Evolutionary conservation across 2,113 vertebrate species (phyloP), one percentile per base, ranked within the genome.

Genomic region (Grallaria varia): DNA sequence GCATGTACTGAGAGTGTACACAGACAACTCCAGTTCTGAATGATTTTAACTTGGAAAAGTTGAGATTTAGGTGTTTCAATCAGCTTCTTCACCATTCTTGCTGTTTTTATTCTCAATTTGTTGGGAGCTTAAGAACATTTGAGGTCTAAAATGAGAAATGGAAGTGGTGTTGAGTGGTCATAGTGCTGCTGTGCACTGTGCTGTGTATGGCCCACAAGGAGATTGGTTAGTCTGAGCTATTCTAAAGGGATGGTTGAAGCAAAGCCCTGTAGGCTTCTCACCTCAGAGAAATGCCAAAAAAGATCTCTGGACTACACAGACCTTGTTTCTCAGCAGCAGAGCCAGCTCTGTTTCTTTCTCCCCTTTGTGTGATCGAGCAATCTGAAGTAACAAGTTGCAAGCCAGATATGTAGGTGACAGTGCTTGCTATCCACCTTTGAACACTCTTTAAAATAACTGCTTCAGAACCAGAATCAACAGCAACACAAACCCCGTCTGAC

Each of bases 141-240:
- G n/a, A 33, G 6, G 2, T 81, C 25, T 50, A 55, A 64, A 63
- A 17, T 42, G 14, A 18, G 4, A 7, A 25, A 8, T 19, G 37
- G 33, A 14, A 42, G 15, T 2, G 3, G 42, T 53, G 45, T 33
- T 55, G 79, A 40, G 37, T 14, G 16, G 24, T 10, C 52, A 3
- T 6, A 27, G 25, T 3, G 9, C 20, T 72, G 67, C 33, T 71
- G 30, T 9, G 23, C 37, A 1, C 56, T 12, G 25, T 14, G 47
- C 52, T 78, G 20, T 11, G 19, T n/a, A 10, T 0, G 0, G 21
- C 27, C 4, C n/a, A 12, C 1, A 12, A 3, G 42, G 53, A n/a
- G 12, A 49, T 18, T 18, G 6, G 14, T 5, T 49, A 31, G 74
- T 22, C 64, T 25, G 17, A 44, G 49, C 3, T 5, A 1, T 14